Base-by-base conservation (phyloP, 2,888 invertebrate species). In the Apamea anceps region DNA sequence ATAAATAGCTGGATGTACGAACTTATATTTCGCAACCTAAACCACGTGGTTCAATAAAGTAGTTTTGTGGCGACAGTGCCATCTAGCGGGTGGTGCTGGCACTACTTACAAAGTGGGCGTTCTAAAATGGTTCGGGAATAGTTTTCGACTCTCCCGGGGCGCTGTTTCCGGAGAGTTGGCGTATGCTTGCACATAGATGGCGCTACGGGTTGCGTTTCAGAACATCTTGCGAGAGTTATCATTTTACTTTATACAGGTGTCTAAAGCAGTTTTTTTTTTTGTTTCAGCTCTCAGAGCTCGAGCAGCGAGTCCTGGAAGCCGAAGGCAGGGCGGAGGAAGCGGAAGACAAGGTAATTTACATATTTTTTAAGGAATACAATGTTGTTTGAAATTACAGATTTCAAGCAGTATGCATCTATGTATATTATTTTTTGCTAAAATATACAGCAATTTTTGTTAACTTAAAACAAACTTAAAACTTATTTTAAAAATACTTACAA, bases 281-380 rank as follows among this genome's bases (percentile, higher is more conserved):
- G 94, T 98, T 98, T 86, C 98, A 99, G 99, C 98, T 99, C 97
- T 98, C 99, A 95, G 99, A 99, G 97, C 97, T 99, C 97, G 99
- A 99, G 96, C 98, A 99, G 94, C 98, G 99, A 92, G 99, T 99
- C 94, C 97, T 99, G 96, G 99, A 99, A 96, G 99, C 99, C 91
- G 99, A 99, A 97, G 98, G 98, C 91, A 97, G 99, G 91, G 99
- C 99, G 75, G 99, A 99, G 94, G 99, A 99, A 96, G 99, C 99
- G 85, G 99, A 99, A 96, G 99, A 99, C 96, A 99, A 99, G 98
- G 99, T 99, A 97, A 96, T 32, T 68, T 62, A 48, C 18, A 8
- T 25, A 25, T n/a, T 48, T 21, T 57, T 37, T n/a, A 15, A 48
- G 0, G 5, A 13, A 2, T 7, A 60, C 13, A 18, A 21, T 18